Percentiles rank a stretch among this genome's conserved stretches.
Evolutionary conservation across 1,140 invertebrate species (phyloP).

Genomic region (Muscidifurax raptorellus): DNA sequence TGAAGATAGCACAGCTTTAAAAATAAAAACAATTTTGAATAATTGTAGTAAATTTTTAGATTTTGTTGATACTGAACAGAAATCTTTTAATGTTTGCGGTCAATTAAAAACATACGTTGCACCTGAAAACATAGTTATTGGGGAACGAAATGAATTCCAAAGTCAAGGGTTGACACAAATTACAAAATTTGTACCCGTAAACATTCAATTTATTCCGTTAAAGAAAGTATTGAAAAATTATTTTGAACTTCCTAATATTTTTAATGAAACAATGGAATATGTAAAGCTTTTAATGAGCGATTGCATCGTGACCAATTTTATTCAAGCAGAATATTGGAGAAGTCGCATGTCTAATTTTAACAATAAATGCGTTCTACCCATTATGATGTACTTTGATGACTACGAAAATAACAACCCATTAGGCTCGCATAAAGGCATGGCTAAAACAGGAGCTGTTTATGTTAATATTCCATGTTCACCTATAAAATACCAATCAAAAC

Average conservation of each 20-base stretch:
- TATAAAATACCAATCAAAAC: slow-evolving; percentile 49
- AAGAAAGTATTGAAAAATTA: background rate
- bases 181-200: background rate
- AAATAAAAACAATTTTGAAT: background rate
- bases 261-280: background rate
- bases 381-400: slow-evolving; percentile 48
- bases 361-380: slow-evolving; percentile 10
- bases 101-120: slow-evolving; percentile 40
- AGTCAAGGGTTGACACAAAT: background rate
- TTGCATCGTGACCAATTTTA: too few relatives aligned
- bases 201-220: background rate
- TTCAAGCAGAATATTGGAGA: slow-evolving; percentile 18
- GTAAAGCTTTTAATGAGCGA: background rate
- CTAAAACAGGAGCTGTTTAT: slow-evolving; percentile 53
- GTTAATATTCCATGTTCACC: slow-evolving; percentile 50
- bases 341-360: slow-evolving; percentile 1
- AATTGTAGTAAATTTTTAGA: background rate
- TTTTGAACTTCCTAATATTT: background rate
- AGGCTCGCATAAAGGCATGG: slow-evolving; percentile 50
- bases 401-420: slow-evolving; percentile 55
- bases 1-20: background rate
- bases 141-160: background rate
- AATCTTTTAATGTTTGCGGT: slow-evolving; percentile 10
- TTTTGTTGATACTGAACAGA: slow-evolving; percentile 19
- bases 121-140: slow-evolving; percentile 51